A percentile compares a stretch with the other conserved stretches of the same genome.
These are phyloP conservation scores for Yponomeuta malinellus DNA, from an alignment of 2,888 invertebrate genomes.

Conservation along the genomic window DNA sequence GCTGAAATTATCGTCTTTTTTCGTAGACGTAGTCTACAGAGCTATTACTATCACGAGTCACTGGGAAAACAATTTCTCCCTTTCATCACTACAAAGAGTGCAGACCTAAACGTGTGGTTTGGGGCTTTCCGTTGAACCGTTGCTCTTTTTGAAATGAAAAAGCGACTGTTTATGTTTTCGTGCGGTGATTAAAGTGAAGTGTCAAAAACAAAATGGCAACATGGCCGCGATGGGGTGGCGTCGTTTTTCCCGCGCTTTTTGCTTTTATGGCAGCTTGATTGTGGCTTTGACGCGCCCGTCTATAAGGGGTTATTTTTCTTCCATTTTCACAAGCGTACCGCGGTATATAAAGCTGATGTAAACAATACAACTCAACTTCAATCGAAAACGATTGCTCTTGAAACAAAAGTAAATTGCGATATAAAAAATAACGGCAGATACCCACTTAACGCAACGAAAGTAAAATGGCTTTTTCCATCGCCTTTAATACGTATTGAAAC, in stretches of 20 bases:
- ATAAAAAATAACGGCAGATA: background rate
- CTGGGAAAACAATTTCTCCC: conserved; percentile 26
- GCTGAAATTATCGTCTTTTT: too few relatives aligned
- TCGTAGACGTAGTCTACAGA: too few relatives aligned
- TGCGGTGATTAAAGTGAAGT: conserved; percentile 74
- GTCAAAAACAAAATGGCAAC: conserved; percentile 69
- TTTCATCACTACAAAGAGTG: conserved; percentile 31
- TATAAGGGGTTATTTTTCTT: background rate
- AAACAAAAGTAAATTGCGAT: background rate
- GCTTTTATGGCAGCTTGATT: conserved; percentile 38
- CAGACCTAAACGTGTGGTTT: conserved; percentile 42
- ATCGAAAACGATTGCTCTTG: background rate
- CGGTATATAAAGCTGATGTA: background rate
- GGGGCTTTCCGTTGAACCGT: conserved; percentile 34
- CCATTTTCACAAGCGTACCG: background rate
- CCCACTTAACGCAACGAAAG: background rate
- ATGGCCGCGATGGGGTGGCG: conserved; percentile 35
- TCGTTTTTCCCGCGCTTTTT: conserved; percentile 38
- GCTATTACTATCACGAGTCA: conserved; percentile 7
- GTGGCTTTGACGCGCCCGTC: conserved; percentile 37
- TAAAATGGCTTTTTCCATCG: background rate
- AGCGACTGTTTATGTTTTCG: conserved; percentile 63
- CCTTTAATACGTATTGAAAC: conserved; percentile 32
- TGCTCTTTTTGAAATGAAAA: conserved; percentile 70
- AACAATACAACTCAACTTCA: background rate